A percentile compares a stretch with the other conserved stretches of the same genome.
These are phyloP conservation scores for Bombus haemorrhoidalis DNA, from an alignment of 1,140 invertebrate genomes.

Conservation along the genomic window DNA sequence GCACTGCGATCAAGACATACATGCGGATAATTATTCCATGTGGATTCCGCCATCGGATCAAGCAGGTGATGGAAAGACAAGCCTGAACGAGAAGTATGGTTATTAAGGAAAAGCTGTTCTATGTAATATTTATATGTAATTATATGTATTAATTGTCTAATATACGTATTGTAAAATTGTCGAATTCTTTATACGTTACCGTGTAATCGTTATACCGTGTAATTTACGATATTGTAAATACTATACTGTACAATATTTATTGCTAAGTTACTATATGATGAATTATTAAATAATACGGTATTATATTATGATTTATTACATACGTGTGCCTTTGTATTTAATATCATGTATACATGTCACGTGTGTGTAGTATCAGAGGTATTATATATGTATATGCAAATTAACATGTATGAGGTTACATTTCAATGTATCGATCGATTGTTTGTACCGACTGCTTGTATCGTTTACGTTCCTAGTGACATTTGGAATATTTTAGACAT, in stretches of 20 bases:
- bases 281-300: not conserved
- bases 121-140: too few relatives aligned
- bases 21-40: slow-evolving; percentile 86
- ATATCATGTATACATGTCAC: not conserved
- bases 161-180: not conserved
- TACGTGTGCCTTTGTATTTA: not conserved
- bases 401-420: not conserved
- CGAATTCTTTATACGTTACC: not conserved
- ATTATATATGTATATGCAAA: too few relatives aligned
- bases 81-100: slow-evolving; percentile 92
- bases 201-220: too few relatives aligned
- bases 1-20: slow-evolving; percentile 81
- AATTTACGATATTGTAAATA: slow-evolving; percentile 40
- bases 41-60: slow-evolving; percentile 91
- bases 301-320: not conserved
- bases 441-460: not conserved
- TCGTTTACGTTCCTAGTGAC: not conserved
- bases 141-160: too few relatives aligned
- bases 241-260: slow-evolving; percentile 12
- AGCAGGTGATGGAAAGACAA: slow-evolving; percentile 90
- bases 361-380: not conserved
- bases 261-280: not conserved
- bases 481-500: not conserved
- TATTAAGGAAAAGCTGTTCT: slow-evolving; percentile 83
- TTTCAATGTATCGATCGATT: not conserved